phyloP scores from a whole-genome alignment of 30 jellyfish, hydroid and myxozoan species.

The Rhopilema esculentum region DNA sequence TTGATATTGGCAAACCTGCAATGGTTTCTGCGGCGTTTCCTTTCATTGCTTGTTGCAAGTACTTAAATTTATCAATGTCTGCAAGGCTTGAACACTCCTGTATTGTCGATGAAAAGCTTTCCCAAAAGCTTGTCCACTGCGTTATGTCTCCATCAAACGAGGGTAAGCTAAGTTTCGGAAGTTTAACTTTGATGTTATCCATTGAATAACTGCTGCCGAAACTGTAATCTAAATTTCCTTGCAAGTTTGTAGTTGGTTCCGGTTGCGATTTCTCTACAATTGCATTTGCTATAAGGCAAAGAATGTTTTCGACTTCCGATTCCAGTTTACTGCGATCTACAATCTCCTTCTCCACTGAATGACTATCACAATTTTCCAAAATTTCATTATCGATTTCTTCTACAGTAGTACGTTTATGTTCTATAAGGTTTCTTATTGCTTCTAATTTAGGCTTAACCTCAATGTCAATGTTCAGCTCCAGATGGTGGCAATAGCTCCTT shows the following conservation, averaged over 20 bases:
- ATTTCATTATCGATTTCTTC: background rate
- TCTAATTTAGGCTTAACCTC: background rate
- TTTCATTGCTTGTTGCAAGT: background rate
- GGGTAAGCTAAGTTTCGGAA: slow-evolving; percentile 19
- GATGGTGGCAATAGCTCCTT: slow-evolving; percentile 4
- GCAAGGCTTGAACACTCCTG: background rate
- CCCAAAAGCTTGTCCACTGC: slow-evolving; percentile 34
- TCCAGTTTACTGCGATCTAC: background rate
- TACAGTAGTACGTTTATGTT: background rate
- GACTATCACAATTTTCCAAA: slow-evolving; percentile 9
- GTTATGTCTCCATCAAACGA: slow-evolving; percentile 33
- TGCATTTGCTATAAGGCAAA: background rate
- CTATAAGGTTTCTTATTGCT: background rate
- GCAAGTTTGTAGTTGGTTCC: too few species aligned
- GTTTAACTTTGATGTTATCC: background rate
- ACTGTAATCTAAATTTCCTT: background rate
- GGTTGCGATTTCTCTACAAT: too few species aligned
- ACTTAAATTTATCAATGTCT: background rate
- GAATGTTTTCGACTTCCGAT: background rate
- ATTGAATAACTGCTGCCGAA: background rate
- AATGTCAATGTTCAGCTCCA: background rate
- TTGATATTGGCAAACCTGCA: background rate
- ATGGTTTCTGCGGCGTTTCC: slow-evolving; percentile 11
- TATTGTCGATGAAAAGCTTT: slow-evolving; percentile 31
- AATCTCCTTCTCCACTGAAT: background rate